Evolutionary conservation across 2,888 invertebrate genomes (phyloP).

Genomic region (Cordilura impudica): DNA sequence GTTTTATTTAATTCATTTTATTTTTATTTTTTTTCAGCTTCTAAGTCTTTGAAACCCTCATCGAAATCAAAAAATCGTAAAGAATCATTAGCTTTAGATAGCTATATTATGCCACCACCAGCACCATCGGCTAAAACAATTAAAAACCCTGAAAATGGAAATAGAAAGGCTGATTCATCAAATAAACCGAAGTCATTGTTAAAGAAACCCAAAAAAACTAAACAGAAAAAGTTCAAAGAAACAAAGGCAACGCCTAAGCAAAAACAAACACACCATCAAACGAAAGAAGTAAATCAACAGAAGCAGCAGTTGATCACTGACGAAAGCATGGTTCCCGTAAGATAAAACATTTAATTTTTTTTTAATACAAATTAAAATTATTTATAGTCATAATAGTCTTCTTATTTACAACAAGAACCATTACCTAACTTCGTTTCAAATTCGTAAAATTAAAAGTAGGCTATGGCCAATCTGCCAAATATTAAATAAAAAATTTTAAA

Average conservation of each 20-base stretch:
- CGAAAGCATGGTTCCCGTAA: background rate
- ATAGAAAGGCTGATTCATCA: background rate
- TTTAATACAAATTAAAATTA: too few species aligned
- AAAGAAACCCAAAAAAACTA: background rate
- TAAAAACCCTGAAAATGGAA: background rate
- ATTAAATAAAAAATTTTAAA: too few species aligned
- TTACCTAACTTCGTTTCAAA: too few species aligned
- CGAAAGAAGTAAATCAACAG: background rate
- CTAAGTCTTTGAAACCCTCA: background rate
- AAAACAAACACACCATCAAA: background rate
- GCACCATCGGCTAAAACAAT: background rate
- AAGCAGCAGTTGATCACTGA: background rate
- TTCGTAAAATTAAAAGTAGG: too few species aligned
- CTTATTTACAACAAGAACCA: too few species aligned
- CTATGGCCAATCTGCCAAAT: too few species aligned
- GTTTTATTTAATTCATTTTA: too few species aligned
- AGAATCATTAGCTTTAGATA: conserved; percentile 10
- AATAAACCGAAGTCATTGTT: background rate
- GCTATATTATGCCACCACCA: background rate
- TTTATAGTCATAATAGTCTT: too few species aligned
- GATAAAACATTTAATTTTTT: too few species aligned
- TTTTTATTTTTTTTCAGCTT: background rate
- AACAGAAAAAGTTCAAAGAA: background rate
- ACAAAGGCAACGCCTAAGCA: background rate
- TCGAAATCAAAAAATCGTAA: conserved; percentile 14